Conservation (phyloP, 2,888 invertebrate genomes). For the Trachelus stipa region DNA sequence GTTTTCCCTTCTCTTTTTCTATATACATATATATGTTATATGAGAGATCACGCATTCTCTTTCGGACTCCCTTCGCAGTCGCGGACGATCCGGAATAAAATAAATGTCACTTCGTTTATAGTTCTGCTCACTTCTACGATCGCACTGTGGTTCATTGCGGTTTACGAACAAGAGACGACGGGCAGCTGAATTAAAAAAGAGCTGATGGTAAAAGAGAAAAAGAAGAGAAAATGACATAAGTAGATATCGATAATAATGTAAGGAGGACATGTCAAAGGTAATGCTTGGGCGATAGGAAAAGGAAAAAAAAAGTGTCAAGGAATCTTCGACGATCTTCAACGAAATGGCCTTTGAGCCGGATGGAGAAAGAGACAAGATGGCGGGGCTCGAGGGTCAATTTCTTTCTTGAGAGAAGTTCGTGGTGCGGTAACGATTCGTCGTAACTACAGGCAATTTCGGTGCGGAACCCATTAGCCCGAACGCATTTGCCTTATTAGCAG, state of each 20-base stretch:
- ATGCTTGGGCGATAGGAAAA: neutral
- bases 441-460: neutral
- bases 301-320: neutral
- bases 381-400: neutral
- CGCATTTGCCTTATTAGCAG: neutral
- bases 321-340: neutral
- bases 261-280: neutral
- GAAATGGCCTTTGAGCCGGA: neutral
- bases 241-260: neutral
- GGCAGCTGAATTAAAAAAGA: neutral
- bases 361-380: neutral
- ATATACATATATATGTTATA: neutral
- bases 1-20: conserved; percentile 7
- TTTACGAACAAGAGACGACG: neutral
- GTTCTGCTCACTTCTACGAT: conserved; percentile 6
- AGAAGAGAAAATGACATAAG: neutral
- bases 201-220: neutral
- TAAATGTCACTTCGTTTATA: conserved; percentile 18
- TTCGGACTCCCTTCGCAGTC: conserved; percentile 9
- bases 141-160: conserved; percentile 12
- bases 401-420: neutral
- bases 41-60: conserved; percentile 12
- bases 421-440: neutral
- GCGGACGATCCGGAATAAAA: conserved; percentile 19
- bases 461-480: neutral